Evolutionary conservation across 92 coral and sea anemone species (phyloP).

Genomic region (Metridium senile): DNA sequence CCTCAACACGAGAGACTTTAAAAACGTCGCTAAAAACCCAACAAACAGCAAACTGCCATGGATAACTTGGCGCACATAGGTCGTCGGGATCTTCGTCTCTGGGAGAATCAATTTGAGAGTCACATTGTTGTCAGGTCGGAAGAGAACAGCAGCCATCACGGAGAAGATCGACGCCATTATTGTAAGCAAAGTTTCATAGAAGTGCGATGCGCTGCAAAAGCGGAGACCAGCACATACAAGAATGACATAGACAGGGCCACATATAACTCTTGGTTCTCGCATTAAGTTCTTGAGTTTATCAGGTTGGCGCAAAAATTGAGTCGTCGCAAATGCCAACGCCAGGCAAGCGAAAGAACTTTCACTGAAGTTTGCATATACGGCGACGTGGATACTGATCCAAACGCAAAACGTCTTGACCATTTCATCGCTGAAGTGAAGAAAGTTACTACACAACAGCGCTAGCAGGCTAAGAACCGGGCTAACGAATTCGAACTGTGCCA

Average conservation of each 20-base stretch:
- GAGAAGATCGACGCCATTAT: constrained; percentile 30
- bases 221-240: constrained; percentile 30
- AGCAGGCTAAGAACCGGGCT: not conserved
- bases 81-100: constrained; percentile 31
- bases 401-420: constrained; percentile 17
- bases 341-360: constrained; percentile 24
- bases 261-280: constrained; percentile 40
- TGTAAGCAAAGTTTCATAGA: not conserved
- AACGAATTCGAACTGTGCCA: not conserved
- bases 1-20: not conserved
- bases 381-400: not conserved
- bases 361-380: constrained; percentile 2
- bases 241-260: constrained; percentile 54
- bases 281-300: constrained; percentile 17
- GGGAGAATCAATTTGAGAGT: constrained; percentile 33
- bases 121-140: constrained; percentile 59
- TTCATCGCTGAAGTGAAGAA: constrained; percentile 4
- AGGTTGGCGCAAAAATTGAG: constrained; percentile 56
- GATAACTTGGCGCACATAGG: constrained; percentile 1
- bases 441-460: not conserved
- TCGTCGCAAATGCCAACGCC: constrained; percentile 37
- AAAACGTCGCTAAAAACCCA: constrained; percentile 8
- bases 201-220: not conserved
- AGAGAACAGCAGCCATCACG: constrained; percentile 44
- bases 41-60: constrained; percentile 33